Evolutionary conservation across 2,888 invertebrate genomes (phyloP).

Genomic region (Agrochola litura): DNA sequence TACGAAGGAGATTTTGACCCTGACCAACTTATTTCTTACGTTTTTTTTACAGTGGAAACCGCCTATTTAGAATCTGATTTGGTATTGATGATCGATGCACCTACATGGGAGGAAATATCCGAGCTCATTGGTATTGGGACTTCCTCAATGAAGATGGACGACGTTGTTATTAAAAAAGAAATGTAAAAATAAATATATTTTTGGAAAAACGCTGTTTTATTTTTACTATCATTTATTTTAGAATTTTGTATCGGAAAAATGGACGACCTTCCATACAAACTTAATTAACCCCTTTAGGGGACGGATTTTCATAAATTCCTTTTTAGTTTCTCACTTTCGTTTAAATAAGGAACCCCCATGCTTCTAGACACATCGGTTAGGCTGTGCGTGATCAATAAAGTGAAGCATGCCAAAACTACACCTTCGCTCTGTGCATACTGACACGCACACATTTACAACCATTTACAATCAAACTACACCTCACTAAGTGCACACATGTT

Average conservation of each 20-base stretch:
- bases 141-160: conserved; percentile 64
- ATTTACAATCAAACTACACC: too few species aligned
- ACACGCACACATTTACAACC: too few species aligned
- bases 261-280: background rate
- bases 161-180: conserved; percentile 41
- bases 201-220: background rate
- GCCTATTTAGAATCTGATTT: conserved; percentile 80
- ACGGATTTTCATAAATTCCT: too few species aligned
- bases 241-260: background rate
- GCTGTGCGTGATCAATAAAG: background rate
- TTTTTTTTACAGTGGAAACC: conserved; percentile 76
- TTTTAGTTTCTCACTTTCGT: too few species aligned
- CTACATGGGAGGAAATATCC: conserved; percentile 79
- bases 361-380: background rate
- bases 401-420: too few species aligned
- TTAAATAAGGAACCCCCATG: too few species aligned
- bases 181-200: background rate
- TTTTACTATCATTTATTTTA: background rate
- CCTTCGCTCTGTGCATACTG: too few species aligned
- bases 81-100: conserved; percentile 74
- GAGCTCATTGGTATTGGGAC: conserved; percentile 79
- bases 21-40: background rate
- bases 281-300: background rate
- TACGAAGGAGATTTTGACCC: too few species aligned
- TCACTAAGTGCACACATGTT: too few species aligned